Conservation (phyloP, 37 sponge, comb jelly and placozoan genomes). For the Oscarella lobularis region DNA sequence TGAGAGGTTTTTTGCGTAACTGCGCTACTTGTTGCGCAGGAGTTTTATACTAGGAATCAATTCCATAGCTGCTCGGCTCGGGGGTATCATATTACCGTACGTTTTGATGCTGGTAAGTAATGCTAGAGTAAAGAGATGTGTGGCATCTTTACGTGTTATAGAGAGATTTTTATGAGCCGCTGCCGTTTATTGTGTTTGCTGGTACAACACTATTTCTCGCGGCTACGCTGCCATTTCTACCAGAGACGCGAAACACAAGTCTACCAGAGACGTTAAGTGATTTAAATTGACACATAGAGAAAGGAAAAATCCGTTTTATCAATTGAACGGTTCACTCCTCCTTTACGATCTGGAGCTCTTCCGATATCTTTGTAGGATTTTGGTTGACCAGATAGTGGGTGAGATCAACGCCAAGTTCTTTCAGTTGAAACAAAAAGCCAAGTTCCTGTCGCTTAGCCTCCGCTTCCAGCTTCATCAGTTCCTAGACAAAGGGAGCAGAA, state of each 20-base stretch:
- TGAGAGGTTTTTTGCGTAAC: no score
- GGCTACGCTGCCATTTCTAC: not conserved
- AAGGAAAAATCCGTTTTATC: not conserved
- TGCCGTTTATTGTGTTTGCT: not conserved
- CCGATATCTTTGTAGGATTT: constrained; percentile 12
- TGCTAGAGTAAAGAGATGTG: no score
- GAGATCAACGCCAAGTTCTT: constrained; percentile 55
- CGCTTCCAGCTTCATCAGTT: constrained; percentile 24
- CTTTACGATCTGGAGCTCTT: constrained; percentile 4
- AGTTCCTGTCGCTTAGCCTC: constrained; percentile 26
- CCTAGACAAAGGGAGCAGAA: no score
- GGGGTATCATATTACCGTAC: not conserved
- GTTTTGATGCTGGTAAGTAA: not conserved
- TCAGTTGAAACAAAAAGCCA: constrained; percentile 13
- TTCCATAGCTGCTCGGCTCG: not conserved
- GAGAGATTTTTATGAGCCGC: not conserved
- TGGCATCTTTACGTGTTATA: not conserved
- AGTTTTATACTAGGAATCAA: not conserved
- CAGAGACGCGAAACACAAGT: not conserved
- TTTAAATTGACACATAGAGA: not conserved
- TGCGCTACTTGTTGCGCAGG: no score
- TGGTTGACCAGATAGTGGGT: constrained; percentile 36
- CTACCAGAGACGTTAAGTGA: not conserved
- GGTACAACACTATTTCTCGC: not conserved
- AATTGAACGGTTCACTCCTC: not conserved